Evolutionary conservation across 2,113 vertebrate species (phyloP).

Genomic region (Odobenus rosmarus): DNA sequence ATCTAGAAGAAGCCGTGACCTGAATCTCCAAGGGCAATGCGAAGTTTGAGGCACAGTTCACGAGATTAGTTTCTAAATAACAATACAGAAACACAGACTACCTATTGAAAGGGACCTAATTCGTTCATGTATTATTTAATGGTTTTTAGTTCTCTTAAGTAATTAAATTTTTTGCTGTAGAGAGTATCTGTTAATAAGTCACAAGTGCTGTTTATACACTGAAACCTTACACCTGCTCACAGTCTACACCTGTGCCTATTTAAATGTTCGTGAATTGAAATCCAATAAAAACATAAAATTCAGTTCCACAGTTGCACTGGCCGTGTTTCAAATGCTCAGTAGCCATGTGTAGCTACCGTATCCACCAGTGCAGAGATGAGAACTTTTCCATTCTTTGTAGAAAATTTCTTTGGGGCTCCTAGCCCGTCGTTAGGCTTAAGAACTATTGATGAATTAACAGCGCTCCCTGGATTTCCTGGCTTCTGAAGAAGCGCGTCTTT

Average conservation of each 20-base stretch:
- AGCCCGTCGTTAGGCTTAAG: background rate
- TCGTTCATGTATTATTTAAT: background rate
- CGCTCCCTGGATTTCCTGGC: background rate
- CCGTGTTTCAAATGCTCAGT: background rate
- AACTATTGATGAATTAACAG: accelerated
- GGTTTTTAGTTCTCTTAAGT: background rate
- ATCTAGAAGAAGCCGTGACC: background rate
- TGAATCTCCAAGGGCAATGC: background rate
- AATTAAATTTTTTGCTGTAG: no score
- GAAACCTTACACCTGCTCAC: background rate
- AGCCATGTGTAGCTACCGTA: accelerated
- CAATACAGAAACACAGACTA: background rate
- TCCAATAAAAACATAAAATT: background rate
- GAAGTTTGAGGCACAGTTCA: background rate
- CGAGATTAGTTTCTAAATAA: background rate
- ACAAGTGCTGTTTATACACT: background rate
- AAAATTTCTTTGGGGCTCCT: background rate
- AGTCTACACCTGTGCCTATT: background rate
- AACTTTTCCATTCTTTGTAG: background rate
- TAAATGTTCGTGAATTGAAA: background rate
- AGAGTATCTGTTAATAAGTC: background rate
- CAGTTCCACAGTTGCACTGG: background rate
- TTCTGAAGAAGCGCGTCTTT: background rate
- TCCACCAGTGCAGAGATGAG: no score
- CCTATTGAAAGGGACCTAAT: background rate